Evolutionary conservation across 2,113 vertebrate species (phyloP).

Genomic region (Riparia riparia): DNA sequence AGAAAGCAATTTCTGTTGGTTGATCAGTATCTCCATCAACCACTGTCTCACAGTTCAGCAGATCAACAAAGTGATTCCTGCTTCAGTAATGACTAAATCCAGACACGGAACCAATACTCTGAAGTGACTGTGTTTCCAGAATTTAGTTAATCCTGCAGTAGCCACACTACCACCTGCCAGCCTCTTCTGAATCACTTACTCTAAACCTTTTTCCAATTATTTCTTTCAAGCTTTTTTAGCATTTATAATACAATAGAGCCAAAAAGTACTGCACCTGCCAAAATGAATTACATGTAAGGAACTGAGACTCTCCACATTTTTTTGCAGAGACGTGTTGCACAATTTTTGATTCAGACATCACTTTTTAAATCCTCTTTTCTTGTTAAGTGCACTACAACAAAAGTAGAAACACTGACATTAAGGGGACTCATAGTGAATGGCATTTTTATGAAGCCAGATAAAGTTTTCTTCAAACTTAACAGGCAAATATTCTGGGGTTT

Average conservation of each 20-base stretch:
- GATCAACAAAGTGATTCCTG: not conserved
- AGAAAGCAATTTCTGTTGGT: not conserved
- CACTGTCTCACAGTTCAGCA: not conserved
- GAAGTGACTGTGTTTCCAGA: constrained; percentile 31
- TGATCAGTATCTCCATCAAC: not conserved
- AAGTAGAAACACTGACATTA: not conserved
- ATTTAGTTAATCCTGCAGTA: constrained; percentile 27
- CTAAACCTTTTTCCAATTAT: constrained; percentile 43
- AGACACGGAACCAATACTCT: not conserved
- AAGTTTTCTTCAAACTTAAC: not conserved
- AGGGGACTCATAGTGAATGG: not conserved
- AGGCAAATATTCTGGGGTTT: not conserved
- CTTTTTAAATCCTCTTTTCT: not conserved
- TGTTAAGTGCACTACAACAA: not conserved
- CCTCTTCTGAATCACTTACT: constrained; percentile 44
- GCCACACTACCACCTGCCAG: constrained; percentile 10
- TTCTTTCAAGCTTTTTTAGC: constrained; percentile 37
- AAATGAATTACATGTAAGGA: constrained; percentile 7
- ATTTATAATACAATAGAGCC: constrained; percentile 56
- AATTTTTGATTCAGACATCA: not conserved
- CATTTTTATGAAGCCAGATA: not conserved
- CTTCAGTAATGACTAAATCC: constrained; percentile 22
- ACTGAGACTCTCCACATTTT: not conserved
- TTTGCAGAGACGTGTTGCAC: not conserved
- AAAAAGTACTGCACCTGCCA: not conserved